Evolutionary conservation across 2,888 invertebrate genomes (phyloP).

Genomic region (Dasysyrphus albostriatus): DNA sequence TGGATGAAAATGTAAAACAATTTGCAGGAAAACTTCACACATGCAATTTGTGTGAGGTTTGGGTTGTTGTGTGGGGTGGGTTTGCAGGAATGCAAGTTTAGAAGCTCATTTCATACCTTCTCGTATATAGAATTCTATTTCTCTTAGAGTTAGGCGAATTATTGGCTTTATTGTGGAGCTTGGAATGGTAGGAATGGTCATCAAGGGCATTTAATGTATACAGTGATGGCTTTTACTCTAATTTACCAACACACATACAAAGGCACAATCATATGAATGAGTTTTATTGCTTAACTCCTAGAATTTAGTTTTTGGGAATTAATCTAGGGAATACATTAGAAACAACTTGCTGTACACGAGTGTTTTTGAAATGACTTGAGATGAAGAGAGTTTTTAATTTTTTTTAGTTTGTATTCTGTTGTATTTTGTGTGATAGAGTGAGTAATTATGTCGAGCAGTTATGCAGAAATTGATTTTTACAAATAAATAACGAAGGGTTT

Average conservation of each 20-base stretch:
- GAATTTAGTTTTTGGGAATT: conserved; percentile 47
- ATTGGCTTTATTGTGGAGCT: conserved; percentile 50
- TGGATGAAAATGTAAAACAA: conserved; percentile 63
- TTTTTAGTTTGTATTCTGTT: not conserved
- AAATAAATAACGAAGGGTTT: not conserved
- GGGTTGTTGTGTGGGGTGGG: not conserved
- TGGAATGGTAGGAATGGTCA: conserved; percentile 52
- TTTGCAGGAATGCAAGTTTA: not conserved
- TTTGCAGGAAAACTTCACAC: conserved; percentile 55
- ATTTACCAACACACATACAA: conserved; percentile 7
- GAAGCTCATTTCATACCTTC: conserved; percentile 29
- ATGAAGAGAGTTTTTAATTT: conserved; percentile 11
- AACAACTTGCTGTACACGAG: conserved; percentile 40
- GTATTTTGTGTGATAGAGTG: not conserved
- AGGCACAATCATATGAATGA: conserved; percentile 51
- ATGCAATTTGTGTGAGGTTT: conserved; percentile 31
- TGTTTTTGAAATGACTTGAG: conserved; percentile 53
- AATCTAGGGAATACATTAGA: conserved; percentile 59
- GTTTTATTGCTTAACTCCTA: conserved; percentile 44
- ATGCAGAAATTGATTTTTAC: conserved; percentile 1
- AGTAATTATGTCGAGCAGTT: not conserved
- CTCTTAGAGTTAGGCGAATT: conserved; percentile 10
- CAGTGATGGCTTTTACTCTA: conserved; percentile 24
- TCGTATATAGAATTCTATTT: not conserved
- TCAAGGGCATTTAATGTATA: conserved; percentile 59